Evolutionary conservation across 1,140 invertebrate genomes (phyloP).

Genomic region (Ptiloglossa arizonensis): DNA sequence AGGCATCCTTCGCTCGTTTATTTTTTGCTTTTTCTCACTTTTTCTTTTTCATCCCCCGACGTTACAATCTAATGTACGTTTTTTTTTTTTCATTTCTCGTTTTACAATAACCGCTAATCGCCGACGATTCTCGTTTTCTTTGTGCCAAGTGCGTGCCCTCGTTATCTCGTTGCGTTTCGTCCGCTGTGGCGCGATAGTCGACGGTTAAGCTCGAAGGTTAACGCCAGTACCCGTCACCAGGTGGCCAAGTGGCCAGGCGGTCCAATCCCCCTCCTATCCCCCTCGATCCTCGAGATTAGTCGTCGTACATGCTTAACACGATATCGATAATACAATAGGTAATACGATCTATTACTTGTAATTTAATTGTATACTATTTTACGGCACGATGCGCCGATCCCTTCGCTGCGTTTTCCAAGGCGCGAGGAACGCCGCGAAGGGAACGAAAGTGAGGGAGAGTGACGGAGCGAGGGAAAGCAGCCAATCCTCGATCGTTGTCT

Average conservation of each 20-base stretch:
- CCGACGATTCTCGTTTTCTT: slow-evolving; percentile 1
- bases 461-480: neutral
- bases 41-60: neutral
- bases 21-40: no score
- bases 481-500: neutral
- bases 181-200: neutral
- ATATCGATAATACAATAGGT: slow-evolving; percentile 49
- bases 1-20: neutral
- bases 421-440: neutral
- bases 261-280: neutral
- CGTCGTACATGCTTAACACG: slow-evolving; percentile 47
- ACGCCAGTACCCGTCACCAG: neutral
- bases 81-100: neutral
- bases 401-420: neutral
- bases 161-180: neutral
- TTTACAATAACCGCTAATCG: slow-evolving; percentile 2
- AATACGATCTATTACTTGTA: slow-evolving; percentile 48
- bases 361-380: slow-evolving; percentile 45
- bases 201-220: neutral
- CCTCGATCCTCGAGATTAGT: slow-evolving; percentile 31
- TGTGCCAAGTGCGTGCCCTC: slow-evolving; percentile 11
- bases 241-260: neutral
- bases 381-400: slow-evolving; percentile 26
- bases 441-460: slow-evolving; percentile 11
- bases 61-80: neutral